Conservation (phyloP, 1,140 invertebrate species). For the Dreissena rostriformis region DNA sequence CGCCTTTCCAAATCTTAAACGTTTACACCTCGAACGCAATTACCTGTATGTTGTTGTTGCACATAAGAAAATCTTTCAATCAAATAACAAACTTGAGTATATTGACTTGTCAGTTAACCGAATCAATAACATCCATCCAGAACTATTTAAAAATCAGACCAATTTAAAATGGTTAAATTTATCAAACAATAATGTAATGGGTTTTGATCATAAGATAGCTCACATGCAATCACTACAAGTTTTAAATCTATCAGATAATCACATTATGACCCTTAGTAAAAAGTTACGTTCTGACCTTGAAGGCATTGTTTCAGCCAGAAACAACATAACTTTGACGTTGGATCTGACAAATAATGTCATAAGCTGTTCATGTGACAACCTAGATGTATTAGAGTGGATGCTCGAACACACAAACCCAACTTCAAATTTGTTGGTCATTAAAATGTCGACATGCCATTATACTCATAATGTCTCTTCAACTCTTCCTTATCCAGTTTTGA, state of each 20-base stretch:
- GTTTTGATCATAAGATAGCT: conserved; percentile 5
- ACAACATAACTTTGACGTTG: background rate
- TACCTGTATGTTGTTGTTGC: background rate
- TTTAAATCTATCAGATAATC: conserved; percentile 3
- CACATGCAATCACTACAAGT: conserved; percentile 11
- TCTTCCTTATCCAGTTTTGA: background rate
- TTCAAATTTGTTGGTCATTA: background rate
- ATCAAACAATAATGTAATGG: background rate
- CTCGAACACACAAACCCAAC: background rate
- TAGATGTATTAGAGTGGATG: conserved; percentile 35
- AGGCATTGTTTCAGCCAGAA: background rate
- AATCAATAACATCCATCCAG: background rate
- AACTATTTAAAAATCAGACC: background rate
- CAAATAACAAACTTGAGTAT: background rate
- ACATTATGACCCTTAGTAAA: conserved; percentile 3
- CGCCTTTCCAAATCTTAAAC: background rate
- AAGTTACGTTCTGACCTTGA: background rate
- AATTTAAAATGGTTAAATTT: background rate
- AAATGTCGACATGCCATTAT: conserved; percentile 4
- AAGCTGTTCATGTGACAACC: conserved; percentile 28
- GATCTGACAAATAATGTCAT: conserved; percentile 18
- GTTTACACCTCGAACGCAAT: background rate
- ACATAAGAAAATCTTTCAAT: background rate
- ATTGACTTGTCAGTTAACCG: conserved; percentile 26
- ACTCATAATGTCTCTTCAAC: background rate